Evolutionary conservation across 2,888 invertebrate species (phyloP).

Genomic region (Aphrophora alni): DNA sequence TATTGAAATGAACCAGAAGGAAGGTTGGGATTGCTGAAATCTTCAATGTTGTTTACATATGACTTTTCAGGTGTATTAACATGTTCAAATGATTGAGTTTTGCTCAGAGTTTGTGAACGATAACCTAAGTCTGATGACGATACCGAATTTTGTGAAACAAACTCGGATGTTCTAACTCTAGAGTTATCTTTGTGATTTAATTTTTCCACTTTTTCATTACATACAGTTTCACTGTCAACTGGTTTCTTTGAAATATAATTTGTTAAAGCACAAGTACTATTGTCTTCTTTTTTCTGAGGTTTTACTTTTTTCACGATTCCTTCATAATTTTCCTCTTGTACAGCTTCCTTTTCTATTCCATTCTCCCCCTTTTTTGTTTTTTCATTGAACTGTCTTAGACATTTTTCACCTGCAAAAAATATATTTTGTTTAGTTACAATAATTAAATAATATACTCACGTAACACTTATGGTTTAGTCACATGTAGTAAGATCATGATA

Average conservation of each 20-base stretch:
- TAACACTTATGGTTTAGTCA: no score
- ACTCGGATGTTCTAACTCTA: not conserved
- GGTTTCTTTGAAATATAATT: not conserved
- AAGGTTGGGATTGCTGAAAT: not conserved
- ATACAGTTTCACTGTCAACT: not conserved
- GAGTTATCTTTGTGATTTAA: not conserved
- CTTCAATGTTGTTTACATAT: not conserved
- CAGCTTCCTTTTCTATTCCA: constrained; percentile 60
- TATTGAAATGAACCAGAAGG: constrained; percentile 17
- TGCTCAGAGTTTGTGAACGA: constrained; percentile 11
- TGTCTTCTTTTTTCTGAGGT: constrained; percentile 12
- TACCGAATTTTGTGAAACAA: not conserved
- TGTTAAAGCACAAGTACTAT: not conserved
- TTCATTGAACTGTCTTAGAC: constrained; percentile 79
- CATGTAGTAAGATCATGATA: no score
- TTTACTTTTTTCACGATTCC: constrained; percentile 28
- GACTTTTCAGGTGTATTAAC: not conserved
- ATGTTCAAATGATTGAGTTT: constrained; percentile 25
- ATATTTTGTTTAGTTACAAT: no score
- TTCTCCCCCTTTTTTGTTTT: constrained; percentile 75
- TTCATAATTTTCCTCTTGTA: constrained; percentile 56
- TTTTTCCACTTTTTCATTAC: not conserved
- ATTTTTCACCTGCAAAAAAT: constrained; percentile 67
- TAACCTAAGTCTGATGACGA: constrained; percentile 30
- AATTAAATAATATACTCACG: no score